phyloP scores from a whole-genome alignment of 2,888 invertebrate species.

The Choristoneura rosaceana region DNA sequence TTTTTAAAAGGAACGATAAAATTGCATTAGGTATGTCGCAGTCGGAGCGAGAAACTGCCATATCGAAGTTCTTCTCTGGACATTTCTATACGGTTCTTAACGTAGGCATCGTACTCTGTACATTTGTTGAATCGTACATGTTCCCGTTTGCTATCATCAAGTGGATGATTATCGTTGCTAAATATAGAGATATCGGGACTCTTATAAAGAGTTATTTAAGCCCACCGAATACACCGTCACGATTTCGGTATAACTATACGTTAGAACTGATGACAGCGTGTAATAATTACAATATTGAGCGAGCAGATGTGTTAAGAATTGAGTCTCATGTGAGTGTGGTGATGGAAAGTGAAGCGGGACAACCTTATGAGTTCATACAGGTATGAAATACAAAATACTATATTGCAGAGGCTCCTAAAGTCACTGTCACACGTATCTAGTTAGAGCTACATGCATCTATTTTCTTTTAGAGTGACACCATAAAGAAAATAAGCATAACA shows the following conservation, averaged over 20 bases:
- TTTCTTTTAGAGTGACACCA: too few relatives aligned
- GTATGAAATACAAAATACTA: conserved; percentile 44
- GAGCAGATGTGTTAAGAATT: conserved; percentile 44
- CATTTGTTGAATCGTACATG: conserved; percentile 63
- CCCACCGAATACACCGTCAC: conserved; percentile 40
- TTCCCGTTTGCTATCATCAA: conserved; percentile 62
- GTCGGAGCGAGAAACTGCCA: conserved; percentile 26
- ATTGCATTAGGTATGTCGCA: conserved; percentile 28
- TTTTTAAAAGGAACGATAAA: conserved; percentile 25
- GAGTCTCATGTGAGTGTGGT: conserved; percentile 61
- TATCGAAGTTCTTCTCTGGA: conserved; percentile 51
- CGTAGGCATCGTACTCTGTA: conserved; percentile 56
- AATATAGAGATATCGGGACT: conserved; percentile 53
- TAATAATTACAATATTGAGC: conserved; percentile 42
- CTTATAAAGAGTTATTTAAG: conserved; percentile 39
- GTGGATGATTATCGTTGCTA: conserved; percentile 62
- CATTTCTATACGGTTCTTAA: conserved; percentile 52
- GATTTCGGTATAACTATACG: conserved; percentile 56
- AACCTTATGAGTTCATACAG: conserved; percentile 52
- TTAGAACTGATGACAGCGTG: conserved; percentile 58
- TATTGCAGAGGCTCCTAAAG: neutral
- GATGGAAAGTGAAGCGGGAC: conserved; percentile 51
- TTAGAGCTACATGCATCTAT: too few relatives aligned
- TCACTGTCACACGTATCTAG: too few relatives aligned
- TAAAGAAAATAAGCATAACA: too few relatives aligned